phyloP scores from a whole-genome alignment of 2,797 vertebrate genomes.

The Onychomys arenicola region DNA sequence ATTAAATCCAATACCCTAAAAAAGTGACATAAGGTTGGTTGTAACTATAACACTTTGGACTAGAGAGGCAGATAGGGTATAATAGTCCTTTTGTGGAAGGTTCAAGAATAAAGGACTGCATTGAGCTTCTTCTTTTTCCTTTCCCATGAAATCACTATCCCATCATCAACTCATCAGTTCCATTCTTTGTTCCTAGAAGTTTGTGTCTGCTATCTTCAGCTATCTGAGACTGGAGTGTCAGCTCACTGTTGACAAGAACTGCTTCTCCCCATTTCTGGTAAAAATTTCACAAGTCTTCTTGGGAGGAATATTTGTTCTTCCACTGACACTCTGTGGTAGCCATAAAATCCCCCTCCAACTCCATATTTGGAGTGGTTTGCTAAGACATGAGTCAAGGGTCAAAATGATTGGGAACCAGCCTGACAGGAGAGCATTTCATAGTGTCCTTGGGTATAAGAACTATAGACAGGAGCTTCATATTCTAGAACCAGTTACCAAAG shows the following conservation, averaged over 20 bases:
- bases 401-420: conserved; percentile 87
- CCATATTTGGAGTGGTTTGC: conserved; percentile 89
- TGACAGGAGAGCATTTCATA: conserved; percentile 94
- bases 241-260: conserved; percentile 96
- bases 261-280: conserved; percentile 95
- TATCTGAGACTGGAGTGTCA: conserved; percentile 96
- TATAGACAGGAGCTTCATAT: conserved; percentile 96
- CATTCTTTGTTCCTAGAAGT: conserved; percentile 95
- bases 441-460: conserved; percentile 94
- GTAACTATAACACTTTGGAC: conserved; percentile 57
- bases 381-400: conserved; percentile 94
- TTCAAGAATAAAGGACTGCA: conserved; percentile 8
- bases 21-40: conserved; percentile 23
- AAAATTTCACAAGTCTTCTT: conserved; percentile 95
- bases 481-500: conserved; percentile 97
- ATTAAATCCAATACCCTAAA: conserved; percentile 37
- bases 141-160: conserved; percentile 93
- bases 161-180: conserved; percentile 92
- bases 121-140: conserved; percentile 89
- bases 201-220: conserved; percentile 98
- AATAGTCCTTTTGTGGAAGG: conserved; percentile 18
- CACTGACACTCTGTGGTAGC: conserved; percentile 94
- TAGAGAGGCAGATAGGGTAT: conserved; percentile 26
- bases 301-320: conserved; percentile 95
- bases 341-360: conserved; percentile 93